Evolutionary conservation across 2,797 vertebrate species (phyloP).

Genomic region (Anguilla anguilla): DNA sequence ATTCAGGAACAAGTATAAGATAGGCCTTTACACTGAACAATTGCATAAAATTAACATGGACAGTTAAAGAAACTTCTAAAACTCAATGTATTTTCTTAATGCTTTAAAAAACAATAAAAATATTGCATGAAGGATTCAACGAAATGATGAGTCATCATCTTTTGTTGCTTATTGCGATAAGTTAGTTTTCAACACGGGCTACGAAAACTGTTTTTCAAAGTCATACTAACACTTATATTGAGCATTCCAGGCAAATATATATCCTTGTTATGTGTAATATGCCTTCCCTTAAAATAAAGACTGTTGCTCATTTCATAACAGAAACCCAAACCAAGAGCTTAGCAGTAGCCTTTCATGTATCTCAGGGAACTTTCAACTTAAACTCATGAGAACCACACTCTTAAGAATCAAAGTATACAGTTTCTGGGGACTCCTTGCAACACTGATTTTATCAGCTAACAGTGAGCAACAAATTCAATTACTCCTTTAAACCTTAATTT

Average conservation of each 20-base stretch:
- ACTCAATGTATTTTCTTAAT: not conserved
- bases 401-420: slow-evolving; percentile 18
- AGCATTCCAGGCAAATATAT: slow-evolving; percentile 13
- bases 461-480: not conserved
- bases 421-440: not conserved
- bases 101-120: slow-evolving; percentile 33
- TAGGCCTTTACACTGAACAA: slow-evolving; percentile 20
- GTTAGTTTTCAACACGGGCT: slow-evolving; percentile 28
- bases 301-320: slow-evolving; percentile 9
- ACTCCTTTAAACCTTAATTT: not conserved
- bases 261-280: not conserved
- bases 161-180: slow-evolving; percentile 30
- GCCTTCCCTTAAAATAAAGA: slow-evolving; percentile 25
- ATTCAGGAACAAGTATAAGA: slow-evolving; percentile 17
- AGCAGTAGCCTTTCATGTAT: not conserved
- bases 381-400: not conserved
- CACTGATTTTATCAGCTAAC: slow-evolving; percentile 1
- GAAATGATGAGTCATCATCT: slow-evolving; percentile 16
- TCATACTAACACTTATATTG: not conserved
- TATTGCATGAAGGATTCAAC: slow-evolving; percentile 24
- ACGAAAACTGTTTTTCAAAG: slow-evolving; percentile 17
- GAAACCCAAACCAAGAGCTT: slow-evolving; percentile 25
- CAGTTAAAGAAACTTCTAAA: slow-evolving; percentile 27
- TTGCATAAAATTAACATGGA: not conserved
- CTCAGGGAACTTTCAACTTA: not conserved